Base-by-base conservation (phyloP, 2,888 invertebrate genomes). In the Lamproptera curius region DNA sequence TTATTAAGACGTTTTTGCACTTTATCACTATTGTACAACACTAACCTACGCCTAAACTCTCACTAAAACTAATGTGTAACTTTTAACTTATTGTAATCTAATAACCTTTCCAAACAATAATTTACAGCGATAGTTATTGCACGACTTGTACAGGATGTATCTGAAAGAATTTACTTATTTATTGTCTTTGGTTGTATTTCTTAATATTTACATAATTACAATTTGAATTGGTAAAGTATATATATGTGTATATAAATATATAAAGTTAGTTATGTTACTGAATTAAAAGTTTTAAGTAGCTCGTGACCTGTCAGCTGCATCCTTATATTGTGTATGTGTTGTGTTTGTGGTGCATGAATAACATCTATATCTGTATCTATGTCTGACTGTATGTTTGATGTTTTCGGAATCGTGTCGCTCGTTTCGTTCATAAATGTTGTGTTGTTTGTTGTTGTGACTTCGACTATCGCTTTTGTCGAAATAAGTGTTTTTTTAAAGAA, bases 301-400 rank as follows among this genome's bases (percentile, higher is more conserved):
- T n/a, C n/a, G 20, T 49, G 47, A 41, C 50, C 46, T 49, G 45
- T 55, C 35, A 8, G 40, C 43, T 34, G 20, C 49, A 44, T 13
- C 43, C 26, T 31, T 11, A 35, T 13, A 14, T n/a, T 28, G 31
- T 44, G 36, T 55, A 57, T 57, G 50, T 61, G 58, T 72, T 69
- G 70, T 75, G 63, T 68, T 63, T 66, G 77, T 83, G 86, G 87
- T 87, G 87, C 87, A 87, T 85, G 87, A 87, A 87, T 87, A 87
- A 87, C 87, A 87, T 87, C 87, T 87, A 82, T 83, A 65, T 68
- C 65, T 73, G 63, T 65, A 42, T n/a, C n/a, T n/a, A n/a, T n/a
- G n/a, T n/a, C 54, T 54, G 45, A 50, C 42, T 53, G 44, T 59
- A 60, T 51, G 59, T 59, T 70, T 53, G 57, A 56, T 71, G 72